phyloP scores from a whole-genome alignment of 2,888 invertebrate genomes.

The Timandra comae region DNA sequence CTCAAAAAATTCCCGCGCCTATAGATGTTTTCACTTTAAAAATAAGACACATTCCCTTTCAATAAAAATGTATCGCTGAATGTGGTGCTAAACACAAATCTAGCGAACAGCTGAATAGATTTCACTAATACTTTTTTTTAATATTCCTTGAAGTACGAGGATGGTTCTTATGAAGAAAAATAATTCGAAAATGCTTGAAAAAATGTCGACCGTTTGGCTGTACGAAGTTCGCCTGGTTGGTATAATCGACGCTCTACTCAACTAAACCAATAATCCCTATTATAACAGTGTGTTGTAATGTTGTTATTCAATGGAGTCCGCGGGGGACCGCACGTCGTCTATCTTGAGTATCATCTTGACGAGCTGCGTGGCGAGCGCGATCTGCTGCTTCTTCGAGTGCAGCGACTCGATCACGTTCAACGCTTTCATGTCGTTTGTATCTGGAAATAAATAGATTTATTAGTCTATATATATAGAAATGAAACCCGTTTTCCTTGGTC shows the following conservation, averaged over 20 bases:
- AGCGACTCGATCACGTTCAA: slow-evolving; percentile 98
- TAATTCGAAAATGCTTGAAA: background rate
- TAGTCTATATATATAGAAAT: too few species aligned
- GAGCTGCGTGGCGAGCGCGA: slow-evolving; percentile 96
- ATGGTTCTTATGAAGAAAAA: background rate
- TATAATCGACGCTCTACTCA: background rate
- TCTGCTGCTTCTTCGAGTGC: slow-evolving; percentile 97
- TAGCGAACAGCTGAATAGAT: too few species aligned
- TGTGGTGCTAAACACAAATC: too few species aligned
- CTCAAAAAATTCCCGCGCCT: too few species aligned
- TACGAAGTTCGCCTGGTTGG: too few species aligned
- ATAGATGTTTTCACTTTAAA: too few species aligned
- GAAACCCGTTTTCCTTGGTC: too few species aligned
- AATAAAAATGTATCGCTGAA: too few species aligned
- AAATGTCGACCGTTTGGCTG: too few species aligned
- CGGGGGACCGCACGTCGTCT: slow-evolving; percentile 90
- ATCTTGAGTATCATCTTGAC: slow-evolving; percentile 99
- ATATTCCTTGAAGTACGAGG: too few species aligned
- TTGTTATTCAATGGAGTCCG: slow-evolving; percentile 57
- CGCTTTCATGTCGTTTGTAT: slow-evolving; percentile 89
- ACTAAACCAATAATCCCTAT: background rate
- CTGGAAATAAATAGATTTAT: slow-evolving; percentile 37
- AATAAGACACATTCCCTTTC: too few species aligned
- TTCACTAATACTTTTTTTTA: too few species aligned
- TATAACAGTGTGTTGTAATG: background rate